Base-by-base conservation (phyloP, 2,888 invertebrate genomes). In the Octonoba sinensis region DNA sequence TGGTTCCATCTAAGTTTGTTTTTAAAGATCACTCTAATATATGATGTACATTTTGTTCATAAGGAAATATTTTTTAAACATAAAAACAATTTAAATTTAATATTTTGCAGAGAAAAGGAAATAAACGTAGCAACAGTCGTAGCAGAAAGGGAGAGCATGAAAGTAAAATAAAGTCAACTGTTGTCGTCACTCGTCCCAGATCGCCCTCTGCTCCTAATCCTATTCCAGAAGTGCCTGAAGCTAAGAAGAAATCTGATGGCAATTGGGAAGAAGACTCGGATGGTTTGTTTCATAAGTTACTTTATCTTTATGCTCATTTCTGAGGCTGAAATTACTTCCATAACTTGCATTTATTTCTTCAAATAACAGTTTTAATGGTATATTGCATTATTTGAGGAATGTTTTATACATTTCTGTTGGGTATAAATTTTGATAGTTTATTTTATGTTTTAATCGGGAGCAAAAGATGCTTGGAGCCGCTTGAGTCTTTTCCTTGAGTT, bases 121-220 rank as follows among this genome's bases (percentile, higher is more conserved):
- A 69, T 6, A 73, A 83, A 22, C 76, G 83, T 0, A 83, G 83
- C 60, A 65, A 44, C 22, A 84, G 82, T 60, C 66, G 73, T 3
- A 85, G 75, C 47, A 73, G 84, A 6, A 85, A 84, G 72, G 76
- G 76, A 6, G 85, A 85, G 46, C 83, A 84, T 65, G 85, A 85
- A 47, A 71, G 82, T 22, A 85, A 85, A 56, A 85, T 85, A 27
- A 85, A 85, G 56, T 85, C 85, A 46, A 85, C 85, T 44, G 85
- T 85, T 27, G 85, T 85, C 12, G 85, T 85, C 1, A 85, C 85
- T 12, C 70, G 84, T 51, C 82, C 78, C 20, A 59, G 82, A 59
- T 77, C 84, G 13, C 77, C 85, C 13, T 46, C 75, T 18, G 59
- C 62, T 36, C 15, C 66, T 3, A 27, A 20, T 44, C 15, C 66